Evolutionary conservation across 1,140 invertebrate genomes (phyloP), one percentile per base, ranked within the genome.

Genomic region (Venturia canescens): DNA sequence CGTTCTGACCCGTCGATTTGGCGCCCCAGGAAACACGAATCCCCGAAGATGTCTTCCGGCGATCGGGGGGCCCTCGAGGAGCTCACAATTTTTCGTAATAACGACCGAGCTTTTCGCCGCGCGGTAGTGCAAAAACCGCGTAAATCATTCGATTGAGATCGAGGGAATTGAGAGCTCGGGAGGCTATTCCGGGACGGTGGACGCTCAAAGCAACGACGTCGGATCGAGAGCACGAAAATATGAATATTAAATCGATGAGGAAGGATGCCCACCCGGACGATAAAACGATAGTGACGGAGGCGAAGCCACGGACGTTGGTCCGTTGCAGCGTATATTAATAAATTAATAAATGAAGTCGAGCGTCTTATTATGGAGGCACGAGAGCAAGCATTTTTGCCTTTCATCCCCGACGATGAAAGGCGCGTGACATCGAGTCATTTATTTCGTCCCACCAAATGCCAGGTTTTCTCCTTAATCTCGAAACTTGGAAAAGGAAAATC

Each of bases 261-360:
- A 27, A 69, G 15, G 29, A 69, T 31, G 66, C n/a, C n/a, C 29
- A 69, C 60, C 60, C 3, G 31, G 66, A 69, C 13, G 66, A 69
- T 69, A 69, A 69, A 69, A 31, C 66, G 66, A 69, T 69, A 69
- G 66, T 69, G 66, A 69, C 27, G 29, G 66, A 69, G 60, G 27
- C 60, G 27, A 6, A 63, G 21, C 26, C 60, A 9, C 23, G 13
- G 23, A 63, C 60, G 23, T 26, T 26, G 60, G 23, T 63, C 60
- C 60, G 27, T 63, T 6, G 60, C 21, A 63, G 60, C 21, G 21
- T 63, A 63, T 26, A 63, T n/a, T n/a, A n/a, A n/a, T n/a, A n/a
- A n/a, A n/a, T n/a, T n/a, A n/a, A n/a, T n/a, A 63, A 26, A 63
- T 63, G 3, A 63, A 63, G 23, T 63, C 60, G 60, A 63, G 60